phyloP scores from a whole-genome alignment of 1,140 invertebrate genomes.

The Leucophenga varia region DNA sequence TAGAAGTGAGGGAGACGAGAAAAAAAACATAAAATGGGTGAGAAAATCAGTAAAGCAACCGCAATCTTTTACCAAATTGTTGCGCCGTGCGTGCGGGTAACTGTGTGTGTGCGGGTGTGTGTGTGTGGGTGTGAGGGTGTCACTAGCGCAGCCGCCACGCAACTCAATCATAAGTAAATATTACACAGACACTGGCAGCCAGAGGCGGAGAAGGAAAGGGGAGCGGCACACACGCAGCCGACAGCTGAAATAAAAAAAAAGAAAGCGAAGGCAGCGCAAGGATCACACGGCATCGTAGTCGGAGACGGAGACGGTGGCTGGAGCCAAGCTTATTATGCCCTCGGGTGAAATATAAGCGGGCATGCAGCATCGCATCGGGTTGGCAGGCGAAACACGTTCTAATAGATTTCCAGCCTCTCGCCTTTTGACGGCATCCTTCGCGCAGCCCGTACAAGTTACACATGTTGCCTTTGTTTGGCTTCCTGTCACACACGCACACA shows the following conservation, averaged over 20 bases:
- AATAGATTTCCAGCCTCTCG: conserved; percentile 50
- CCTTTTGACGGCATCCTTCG: conserved; percentile 7
- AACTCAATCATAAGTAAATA: conserved; percentile 54
- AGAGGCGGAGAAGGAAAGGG: no score
- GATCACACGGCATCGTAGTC: conserved; percentile 6
- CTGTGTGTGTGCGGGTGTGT: conserved; percentile 6
- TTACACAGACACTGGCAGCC: conserved; percentile 28
- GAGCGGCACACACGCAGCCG: conserved; percentile 24
- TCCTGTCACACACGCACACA: conserved; percentile 32
- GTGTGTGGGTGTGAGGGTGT: conserved; percentile 10
- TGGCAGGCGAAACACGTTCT: conserved; percentile 49
- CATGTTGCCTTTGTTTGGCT: no score
- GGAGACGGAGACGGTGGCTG: neutral
- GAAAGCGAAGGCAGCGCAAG: conserved; percentile 6
- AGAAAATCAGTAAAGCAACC: conserved; percentile 52
- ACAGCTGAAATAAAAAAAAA: conserved; percentile 25
- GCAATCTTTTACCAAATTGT: conserved; percentile 52
- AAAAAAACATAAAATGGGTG: conserved; percentile 37
- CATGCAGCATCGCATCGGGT: conserved; percentile 24
- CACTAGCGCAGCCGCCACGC: conserved; percentile 30
- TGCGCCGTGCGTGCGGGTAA: conserved; percentile 22
- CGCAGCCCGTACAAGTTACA: conserved; percentile 43
- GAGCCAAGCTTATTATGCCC: conserved; percentile 45
- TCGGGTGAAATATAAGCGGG: conserved; percentile 43
- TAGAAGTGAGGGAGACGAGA: neutral